These are phyloP conservation scores for Axea sp. DNA, from an alignment of 2,888 invertebrate species.

Conservation along the genomic window DNA sequence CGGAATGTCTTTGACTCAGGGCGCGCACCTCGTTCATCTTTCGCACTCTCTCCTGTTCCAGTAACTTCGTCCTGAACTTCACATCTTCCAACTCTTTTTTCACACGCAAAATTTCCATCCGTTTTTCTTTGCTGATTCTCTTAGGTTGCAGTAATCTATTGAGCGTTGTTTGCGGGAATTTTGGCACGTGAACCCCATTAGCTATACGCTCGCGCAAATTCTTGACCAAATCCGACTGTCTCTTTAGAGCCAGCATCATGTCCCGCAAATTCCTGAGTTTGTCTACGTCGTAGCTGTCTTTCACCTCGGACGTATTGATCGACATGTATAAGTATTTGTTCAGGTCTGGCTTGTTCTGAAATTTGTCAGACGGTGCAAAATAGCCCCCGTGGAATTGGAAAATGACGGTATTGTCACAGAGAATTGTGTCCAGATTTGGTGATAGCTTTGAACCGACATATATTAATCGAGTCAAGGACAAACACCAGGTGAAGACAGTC, in stretches of 20 bases:
- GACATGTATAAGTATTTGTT: constrained; percentile 75
- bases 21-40: constrained; percentile 83
- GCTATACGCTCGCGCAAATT: constrained; percentile 79
- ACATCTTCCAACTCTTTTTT: constrained; percentile 86
- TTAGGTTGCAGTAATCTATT: constrained; percentile 75
- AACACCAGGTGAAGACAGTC: constrained; percentile 89
- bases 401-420: constrained; percentile 87
- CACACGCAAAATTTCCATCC: constrained; percentile 83
- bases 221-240: constrained; percentile 83
- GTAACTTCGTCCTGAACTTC: constrained; percentile 84
- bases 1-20: constrained; percentile 84
- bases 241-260: constrained; percentile 84
- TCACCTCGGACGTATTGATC: constrained; percentile 81
- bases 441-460: constrained; percentile 86
- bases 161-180: constrained; percentile 73
- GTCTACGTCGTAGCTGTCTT: constrained; percentile 86
- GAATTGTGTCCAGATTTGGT: constrained; percentile 84
- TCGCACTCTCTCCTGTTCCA: constrained; percentile 86
- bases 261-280: constrained; percentile 82
- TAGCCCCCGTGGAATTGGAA: constrained; percentile 94
- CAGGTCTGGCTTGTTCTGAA: constrained; percentile 73
- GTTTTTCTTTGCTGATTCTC: constrained; percentile 84
- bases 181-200: constrained; percentile 72
- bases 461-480: constrained; percentile 90
- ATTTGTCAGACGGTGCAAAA: constrained; percentile 84